Base-by-base conservation (phyloP, 2,113 vertebrate species). In the Puntigrus tetrazona region DNA sequence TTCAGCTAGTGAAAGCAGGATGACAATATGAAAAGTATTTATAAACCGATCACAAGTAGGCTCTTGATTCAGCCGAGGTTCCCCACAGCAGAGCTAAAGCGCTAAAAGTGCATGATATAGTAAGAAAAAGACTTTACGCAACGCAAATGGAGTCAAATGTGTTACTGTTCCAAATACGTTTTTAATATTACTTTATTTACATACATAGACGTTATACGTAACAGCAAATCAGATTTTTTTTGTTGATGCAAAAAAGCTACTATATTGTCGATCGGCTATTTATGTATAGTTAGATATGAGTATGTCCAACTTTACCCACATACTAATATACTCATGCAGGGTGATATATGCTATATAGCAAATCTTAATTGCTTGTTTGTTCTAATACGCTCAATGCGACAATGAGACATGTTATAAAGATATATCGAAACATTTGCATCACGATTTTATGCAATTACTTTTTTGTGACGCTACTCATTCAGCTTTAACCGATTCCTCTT, bases 1-100 rank as follows among this genome's bases (percentile, higher is more conserved):
- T 95, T 94, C 96, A 95, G 96, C 95, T 95, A 95, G 95, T 96
- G 96, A 96, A 94, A 91, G 96, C 95, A 96, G 95, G 96, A 96
- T 96, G 96, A 96, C 95, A 96, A 95, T 95, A 96, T 96, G 96
- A 96, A 50, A 36, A 69, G 45, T 25, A 82, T 82, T 81, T 67
- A 67, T 95, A 92, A 96, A 95, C 95, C 95, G 94, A 96, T 96
- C 93, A 96, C 93, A 95, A 94, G 94, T 95, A 96, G 55, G 82
- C 78, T 70, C 36, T 83, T 65, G 52, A 69, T 81, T 83, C 80
- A 85, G 70, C 34, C 82, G n/a, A 31, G 20, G 52, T 31, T 57
- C 63, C 55, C 27, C 41, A 70, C 77, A 76, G 27, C 85, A 79
- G 22, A 38, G 5, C 16, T 27, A 55, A 22, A 55, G 8, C 2